Evolutionary conservation across 2,888 invertebrate species (phyloP).

Genomic region (Clistopyga incitator): DNA sequence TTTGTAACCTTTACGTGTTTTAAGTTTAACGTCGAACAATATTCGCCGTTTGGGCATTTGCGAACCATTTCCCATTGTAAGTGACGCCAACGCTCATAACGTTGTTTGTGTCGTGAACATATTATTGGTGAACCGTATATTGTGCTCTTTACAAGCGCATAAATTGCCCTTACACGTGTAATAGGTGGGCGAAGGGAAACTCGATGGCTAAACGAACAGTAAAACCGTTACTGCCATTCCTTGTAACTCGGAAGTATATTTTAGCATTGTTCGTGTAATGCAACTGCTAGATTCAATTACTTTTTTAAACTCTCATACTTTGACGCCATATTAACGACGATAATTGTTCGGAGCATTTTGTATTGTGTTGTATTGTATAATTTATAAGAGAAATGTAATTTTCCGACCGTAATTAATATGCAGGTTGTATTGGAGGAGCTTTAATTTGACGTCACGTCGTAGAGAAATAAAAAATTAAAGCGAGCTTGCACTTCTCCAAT

Average conservation of each 20-base stretch:
- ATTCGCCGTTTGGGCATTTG: neutral
- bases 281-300: neutral
- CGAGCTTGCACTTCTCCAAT: slow-evolving; percentile 22
- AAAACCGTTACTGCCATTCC: neutral
- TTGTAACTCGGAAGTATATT: neutral
- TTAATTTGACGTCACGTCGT: neutral
- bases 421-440: neutral
- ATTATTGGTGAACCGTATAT: neutral
- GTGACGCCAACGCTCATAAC: neutral
- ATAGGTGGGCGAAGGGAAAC: neutral
- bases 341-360: neutral
- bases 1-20: no score
- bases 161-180: neutral
- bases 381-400: slow-evolving; percentile 10
- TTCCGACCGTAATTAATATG: slow-evolving; percentile 9
- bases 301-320: neutral
- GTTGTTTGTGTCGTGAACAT: neutral
- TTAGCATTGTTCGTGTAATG: neutral
- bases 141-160: neutral
- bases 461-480: slow-evolving; percentile 10
- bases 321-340: neutral
- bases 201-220: neutral
- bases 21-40: neutral
- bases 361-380: no score
- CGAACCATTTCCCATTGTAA: neutral